Conservation (phyloP, 2,888 invertebrate species). For the Notodonta dromedarius region DNA sequence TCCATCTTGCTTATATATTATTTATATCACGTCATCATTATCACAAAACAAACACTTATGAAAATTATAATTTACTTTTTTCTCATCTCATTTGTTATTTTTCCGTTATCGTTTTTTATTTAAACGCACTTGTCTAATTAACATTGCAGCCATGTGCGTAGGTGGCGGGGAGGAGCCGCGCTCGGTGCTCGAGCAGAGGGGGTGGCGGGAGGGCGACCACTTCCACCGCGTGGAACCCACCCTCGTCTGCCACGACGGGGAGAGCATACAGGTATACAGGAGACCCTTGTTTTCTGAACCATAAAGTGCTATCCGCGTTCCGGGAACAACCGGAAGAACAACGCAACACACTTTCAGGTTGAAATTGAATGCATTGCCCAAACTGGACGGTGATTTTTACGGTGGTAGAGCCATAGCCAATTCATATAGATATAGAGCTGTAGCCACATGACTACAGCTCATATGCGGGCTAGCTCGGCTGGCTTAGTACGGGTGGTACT, state of each 20-base stretch:
- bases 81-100: neutral
- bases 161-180: slow-evolving; percentile 68
- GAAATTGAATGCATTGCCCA: too few species aligned
- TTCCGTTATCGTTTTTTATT: neutral
- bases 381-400: too few species aligned
- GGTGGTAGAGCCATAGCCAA: too few species aligned
- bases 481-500: too few species aligned
- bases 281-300: too few species aligned
- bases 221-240: slow-evolving; percentile 91
- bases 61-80: neutral
- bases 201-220: slow-evolving; percentile 90
- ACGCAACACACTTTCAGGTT: too few species aligned
- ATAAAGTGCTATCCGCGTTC: too few species aligned
- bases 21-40: neutral
- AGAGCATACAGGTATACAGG: slow-evolving; percentile 92
- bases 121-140: slow-evolving; percentile 6
- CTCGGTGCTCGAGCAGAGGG: slow-evolving; percentile 86
- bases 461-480: too few species aligned
- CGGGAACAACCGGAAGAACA: too few species aligned
- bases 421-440: too few species aligned
- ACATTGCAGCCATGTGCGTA: slow-evolving; percentile 61
- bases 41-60: neutral
- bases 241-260: slow-evolving; percentile 95
- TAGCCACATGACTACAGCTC: too few species aligned
- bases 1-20: neutral